Base-by-base conservation (phyloP, 2,888 invertebrate species). In the Eulithis testata region DNA sequence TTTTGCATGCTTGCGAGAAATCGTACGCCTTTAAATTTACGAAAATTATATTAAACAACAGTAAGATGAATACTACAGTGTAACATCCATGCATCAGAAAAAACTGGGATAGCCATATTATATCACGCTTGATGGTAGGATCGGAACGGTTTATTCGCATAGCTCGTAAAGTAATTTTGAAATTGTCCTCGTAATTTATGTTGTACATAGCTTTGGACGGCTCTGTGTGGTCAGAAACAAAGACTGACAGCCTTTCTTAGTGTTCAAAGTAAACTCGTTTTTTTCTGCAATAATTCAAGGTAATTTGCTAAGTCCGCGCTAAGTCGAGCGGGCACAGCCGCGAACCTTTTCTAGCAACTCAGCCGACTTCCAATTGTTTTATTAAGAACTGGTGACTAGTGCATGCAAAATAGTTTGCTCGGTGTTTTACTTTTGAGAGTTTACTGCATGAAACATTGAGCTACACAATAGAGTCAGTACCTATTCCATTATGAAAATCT, bases 151-250 rank as follows among this genome's bases (percentile, higher is more conserved):
- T 70, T 0, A 79, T 2, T 2, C 54, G 64, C 66, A 76, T 63
- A 1, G 77, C 76, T 3, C 0, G 21, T 0, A 69, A 37, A 1
- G 70, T 8, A 11, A 68, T 21, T 50, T 60, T 69, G 40, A 71
- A 81, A 45, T 71, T 56, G n/a, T 72, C 49, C 0, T 81, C 74
- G 44, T 74, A 80, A 47, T 76, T 44, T 6, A 77, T 37, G 0
- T 76, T 65, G 21, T 21, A 21, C 80, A 79, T 79, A 36, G n/a
- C 62, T 44, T 53, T 14, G 9, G 14, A 40, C 14, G 8, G 9
- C 12, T 31, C 2, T 7, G 14, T 12, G 7, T 2, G 0, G 9
- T 21, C 11, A 49, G 9, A 4, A 21, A 21, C 21, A 3, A 49
- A 12, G 11, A 21, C 21, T 49, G 9, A 21, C 7, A 2, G 49